Conservation (phyloP, 1,140 invertebrate genomes). For the Euura lappo region DNA sequence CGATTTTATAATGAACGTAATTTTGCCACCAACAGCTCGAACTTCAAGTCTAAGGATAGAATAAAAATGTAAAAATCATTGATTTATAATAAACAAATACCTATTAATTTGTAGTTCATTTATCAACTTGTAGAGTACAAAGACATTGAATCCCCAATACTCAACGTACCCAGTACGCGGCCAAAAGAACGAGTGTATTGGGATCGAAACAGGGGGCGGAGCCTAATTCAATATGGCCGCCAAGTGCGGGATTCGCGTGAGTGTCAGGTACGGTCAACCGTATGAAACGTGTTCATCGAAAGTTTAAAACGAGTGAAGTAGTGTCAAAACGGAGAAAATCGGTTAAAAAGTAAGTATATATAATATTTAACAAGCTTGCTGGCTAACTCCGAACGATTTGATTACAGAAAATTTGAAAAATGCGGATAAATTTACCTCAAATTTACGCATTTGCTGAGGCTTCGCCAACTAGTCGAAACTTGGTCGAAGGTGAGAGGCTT, state of each 20-base stretch:
- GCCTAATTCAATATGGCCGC: neutral
- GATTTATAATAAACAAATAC: too few relatives aligned
- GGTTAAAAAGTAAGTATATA: neutral
- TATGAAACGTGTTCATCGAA: neutral
- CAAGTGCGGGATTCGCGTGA: neutral
- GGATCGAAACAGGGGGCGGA: constrained; percentile 2
- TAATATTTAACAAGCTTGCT: neutral
- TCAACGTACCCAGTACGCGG: too few relatives aligned
- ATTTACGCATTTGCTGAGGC: neutral
- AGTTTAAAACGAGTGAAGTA: neutral
- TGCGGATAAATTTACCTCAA: neutral
- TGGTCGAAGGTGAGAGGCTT: neutral
- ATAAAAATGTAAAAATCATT: too few relatives aligned
- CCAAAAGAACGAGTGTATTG: too few relatives aligned
- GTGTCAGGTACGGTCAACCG: neutral
- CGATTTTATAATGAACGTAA: too few relatives aligned
- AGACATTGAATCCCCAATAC: too few relatives aligned
- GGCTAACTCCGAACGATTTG: neutral
- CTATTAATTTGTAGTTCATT: too few relatives aligned
- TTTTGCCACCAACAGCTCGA: too few relatives aligned
- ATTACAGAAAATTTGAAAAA: neutral
- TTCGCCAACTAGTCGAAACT: neutral
- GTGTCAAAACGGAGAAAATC: neutral
- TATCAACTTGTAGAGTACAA: too few relatives aligned
- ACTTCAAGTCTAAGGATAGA: too few relatives aligned